Evolutionary conservation across 2,888 invertebrate genomes (phyloP).

Genomic region (Meiosimyza platycephala): DNA sequence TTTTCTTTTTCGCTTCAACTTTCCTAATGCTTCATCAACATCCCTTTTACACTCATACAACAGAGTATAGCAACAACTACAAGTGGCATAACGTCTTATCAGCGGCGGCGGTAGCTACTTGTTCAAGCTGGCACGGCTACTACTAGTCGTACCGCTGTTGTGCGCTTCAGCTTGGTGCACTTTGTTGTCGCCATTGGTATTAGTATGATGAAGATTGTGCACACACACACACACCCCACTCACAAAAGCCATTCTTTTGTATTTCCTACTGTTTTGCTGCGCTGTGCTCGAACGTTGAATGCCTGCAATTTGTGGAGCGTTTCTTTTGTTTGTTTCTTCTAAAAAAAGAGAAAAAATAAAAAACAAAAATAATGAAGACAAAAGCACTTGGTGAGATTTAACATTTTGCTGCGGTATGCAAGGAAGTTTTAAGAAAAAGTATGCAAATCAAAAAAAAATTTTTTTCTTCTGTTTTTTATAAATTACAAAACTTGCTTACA

Average conservation of each 20-base stretch:
- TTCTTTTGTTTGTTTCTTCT: conserved; percentile 23
- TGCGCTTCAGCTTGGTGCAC: neutral
- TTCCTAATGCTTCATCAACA: neutral
- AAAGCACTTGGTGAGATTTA: conserved; percentile 14
- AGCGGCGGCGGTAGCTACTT: conserved; percentile 27
- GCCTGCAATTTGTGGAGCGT: conserved; percentile 34
- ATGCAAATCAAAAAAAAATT: neutral
- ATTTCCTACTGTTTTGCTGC: conserved; percentile 8
- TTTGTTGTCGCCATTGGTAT: conserved; percentile 20
- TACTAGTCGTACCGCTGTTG: neutral
- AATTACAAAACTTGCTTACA: neutral
- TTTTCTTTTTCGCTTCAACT: neutral
- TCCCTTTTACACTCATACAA: too few relatives aligned
- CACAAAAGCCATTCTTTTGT: conserved; percentile 9
- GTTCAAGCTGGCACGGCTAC: neutral
- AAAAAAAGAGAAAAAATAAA: neutral
- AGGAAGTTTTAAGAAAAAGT: conserved; percentile 2
- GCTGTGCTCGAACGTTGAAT: conserved; percentile 23
- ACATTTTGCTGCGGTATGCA: conserved; percentile 10
- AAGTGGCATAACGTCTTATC: conserved; percentile 43
- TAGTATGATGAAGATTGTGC: conserved; percentile 7
- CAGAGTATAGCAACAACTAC: neutral
- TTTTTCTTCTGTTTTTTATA: too few relatives aligned
- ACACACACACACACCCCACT: neutral
- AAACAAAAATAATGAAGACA: conserved; percentile 27